Conservation (phyloP, 2,797 vertebrate genomes). For the Geranospiza caerulescens region DNA sequence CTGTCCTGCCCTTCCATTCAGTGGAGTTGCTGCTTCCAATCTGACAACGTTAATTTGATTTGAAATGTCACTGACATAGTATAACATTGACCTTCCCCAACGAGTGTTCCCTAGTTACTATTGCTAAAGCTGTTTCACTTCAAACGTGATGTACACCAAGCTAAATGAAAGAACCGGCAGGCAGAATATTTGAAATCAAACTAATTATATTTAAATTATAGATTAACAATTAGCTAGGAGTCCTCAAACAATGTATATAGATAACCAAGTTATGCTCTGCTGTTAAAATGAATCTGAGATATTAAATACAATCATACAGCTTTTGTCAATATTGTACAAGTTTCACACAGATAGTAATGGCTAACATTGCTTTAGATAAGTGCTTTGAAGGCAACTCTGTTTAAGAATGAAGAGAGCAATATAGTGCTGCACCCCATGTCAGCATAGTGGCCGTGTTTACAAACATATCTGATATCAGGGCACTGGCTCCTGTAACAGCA, state of each 20-base stretch:
- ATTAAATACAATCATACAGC: constrained; percentile 39
- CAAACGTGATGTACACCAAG: not conserved
- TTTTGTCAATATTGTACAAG: constrained; percentile 47
- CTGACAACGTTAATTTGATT: constrained; percentile 21
- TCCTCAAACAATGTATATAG: constrained; percentile 23
- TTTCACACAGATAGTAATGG: constrained; percentile 17
- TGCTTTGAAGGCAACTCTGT: constrained; percentile 27
- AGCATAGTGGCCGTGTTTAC: not conserved
- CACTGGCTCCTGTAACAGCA: not conserved
- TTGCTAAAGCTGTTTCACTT: not conserved
- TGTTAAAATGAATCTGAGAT: constrained; percentile 1
- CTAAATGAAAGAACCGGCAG: constrained; percentile 10
- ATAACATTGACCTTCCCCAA: not conserved
- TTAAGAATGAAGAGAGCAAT: constrained; percentile 14
- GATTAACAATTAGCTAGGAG: constrained; percentile 25
- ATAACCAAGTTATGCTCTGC: constrained; percentile 24
- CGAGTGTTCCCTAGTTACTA: not conserved
- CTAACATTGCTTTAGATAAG: constrained; percentile 29
- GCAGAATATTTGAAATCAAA: constrained; percentile 44
- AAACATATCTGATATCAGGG: constrained; percentile 41
- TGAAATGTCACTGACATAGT: not conserved
- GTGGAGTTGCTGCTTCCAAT: not conserved
- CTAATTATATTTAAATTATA: constrained; percentile 47
- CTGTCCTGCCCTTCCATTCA: not conserved
- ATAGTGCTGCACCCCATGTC: not conserved